phyloP scores from a whole-genome alignment of 2,797 vertebrate species.

The Apogon talboti region DNA sequence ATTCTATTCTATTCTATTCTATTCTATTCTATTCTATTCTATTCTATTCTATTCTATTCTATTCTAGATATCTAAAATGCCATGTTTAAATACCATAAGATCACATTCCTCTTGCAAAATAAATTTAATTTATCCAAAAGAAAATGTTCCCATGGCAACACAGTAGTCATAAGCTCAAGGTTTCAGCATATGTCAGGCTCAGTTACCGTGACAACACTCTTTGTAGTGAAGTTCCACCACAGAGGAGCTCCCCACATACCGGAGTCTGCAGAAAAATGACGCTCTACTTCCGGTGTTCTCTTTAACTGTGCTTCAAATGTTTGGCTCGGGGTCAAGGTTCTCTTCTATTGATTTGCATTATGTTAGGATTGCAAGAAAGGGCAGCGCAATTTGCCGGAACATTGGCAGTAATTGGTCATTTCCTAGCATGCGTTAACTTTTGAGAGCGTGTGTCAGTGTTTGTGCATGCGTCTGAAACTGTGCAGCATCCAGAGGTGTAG shows the following conservation, averaged over 20 bases:
- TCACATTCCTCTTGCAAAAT: slow-evolving; percentile 7
- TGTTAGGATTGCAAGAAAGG: too few species aligned
- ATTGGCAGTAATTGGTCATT: not conserved
- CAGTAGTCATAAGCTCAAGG: slow-evolving; percentile 29
- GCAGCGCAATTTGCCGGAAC: too few species aligned
- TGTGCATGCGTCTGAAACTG: slow-evolving; percentile 7
- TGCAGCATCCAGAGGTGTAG: slow-evolving; percentile 22
- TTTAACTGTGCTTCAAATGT: too few species aligned
- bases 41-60: too few species aligned
- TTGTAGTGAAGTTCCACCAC: slow-evolving; percentile 48
- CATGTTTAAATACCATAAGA: slow-evolving; percentile 6
- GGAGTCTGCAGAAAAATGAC: too few species aligned
- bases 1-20: too few species aligned
- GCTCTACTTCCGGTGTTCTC: too few species aligned
- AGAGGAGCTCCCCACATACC: slow-evolving; percentile 45
- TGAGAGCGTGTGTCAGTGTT: slow-evolving; percentile 13
- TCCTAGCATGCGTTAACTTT: slow-evolving; percentile 1
- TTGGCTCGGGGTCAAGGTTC: too few species aligned
- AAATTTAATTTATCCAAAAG: slow-evolving; percentile 16
- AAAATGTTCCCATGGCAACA: slow-evolving; percentile 58
- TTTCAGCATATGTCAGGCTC: slow-evolving; percentile 43
- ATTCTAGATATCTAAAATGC: not conserved
- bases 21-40: too few species aligned
- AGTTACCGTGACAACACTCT: slow-evolving; percentile 71
- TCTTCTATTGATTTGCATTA: too few species aligned